Evolutionary conservation across 2,113 vertebrate species (phyloP), one percentile per base, ranked within the genome.

Genomic region (Danionella cerebrum): DNA sequence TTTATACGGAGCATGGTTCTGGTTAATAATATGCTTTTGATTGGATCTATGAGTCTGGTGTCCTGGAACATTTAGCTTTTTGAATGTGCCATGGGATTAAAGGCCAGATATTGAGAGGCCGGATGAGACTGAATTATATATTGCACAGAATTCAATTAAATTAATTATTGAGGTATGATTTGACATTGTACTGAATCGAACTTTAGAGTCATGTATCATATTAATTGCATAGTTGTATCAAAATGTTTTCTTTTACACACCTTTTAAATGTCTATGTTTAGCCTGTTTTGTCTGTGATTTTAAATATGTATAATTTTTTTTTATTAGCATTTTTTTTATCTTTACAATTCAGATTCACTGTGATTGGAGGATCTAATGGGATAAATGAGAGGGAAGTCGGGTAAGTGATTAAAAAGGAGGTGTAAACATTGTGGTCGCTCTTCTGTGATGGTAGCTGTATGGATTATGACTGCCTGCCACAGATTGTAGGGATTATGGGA

Each of bases 401-500:
- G 22, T 48, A 41, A 65, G 59, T 65, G 52, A 33, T 21, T 29
- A 39, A 27, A 2, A 29, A 14, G 1, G 19, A 33, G 25, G 35
- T 66, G 12, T 29, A 38, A 42, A 60, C 65, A 25, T 47, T 38
- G 21, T 29, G 35, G 14, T 11, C 39, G 52, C 5, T 25, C 52
- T 59, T 67, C 45, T 31, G 18, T 51, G 13, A 60, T 35, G 51
- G 9, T 31, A n/a, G 22, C 14, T 21, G 79, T 77, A 79, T 83
- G 79, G 85, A 89, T 89, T 90, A 78, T 68, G 71, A 45, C 77
- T 77, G 18, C 76, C 76, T 77, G 84, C 77, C 74, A 78, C 87
- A 82, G 82, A 84, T 86, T 81, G 45, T 69, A 2, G 57, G 84
- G 87, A 91, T 92, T 91, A 90, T 83, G 38, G 80, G 87, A 90